Conservation (phyloP, 2,113 vertebrate genomes). For the Ctenodactylus gundi region DNA sequence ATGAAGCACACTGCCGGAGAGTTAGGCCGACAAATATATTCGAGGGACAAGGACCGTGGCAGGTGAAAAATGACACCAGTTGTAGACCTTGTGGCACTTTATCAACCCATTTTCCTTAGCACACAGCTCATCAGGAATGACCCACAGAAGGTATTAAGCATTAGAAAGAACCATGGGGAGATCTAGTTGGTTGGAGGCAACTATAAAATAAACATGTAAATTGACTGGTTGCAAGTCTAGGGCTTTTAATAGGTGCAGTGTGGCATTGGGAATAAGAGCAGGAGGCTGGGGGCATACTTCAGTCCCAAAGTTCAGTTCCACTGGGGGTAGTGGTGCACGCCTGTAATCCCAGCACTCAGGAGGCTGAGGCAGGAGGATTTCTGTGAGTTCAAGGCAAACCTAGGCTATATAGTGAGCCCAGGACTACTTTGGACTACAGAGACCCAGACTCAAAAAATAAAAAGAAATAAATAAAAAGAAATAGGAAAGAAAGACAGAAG, state of each 20-base stretch:
- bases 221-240: not conserved
- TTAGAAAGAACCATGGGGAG: not conserved
- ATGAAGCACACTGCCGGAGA: not conserved
- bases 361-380: no score
- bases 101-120: slow-evolving; percentile 13
- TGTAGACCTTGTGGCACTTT: not conserved
- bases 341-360: no score
- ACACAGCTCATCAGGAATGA: not conserved
- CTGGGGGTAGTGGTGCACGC: no score
- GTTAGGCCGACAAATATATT: slow-evolving; percentile 16
- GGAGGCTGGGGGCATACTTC: no score
- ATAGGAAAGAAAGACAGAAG: no score
- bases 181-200: not conserved
- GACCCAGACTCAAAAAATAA: no score
- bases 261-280: no score
- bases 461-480: no score
- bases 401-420: no score
- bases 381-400: no score
- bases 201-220: not conserved
- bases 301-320: no score
- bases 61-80: slow-evolving; percentile 26
- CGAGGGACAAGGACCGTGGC: not conserved
- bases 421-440: no score
- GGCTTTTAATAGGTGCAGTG: not conserved
- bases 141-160: not conserved